Evolutionary conservation across 2,888 invertebrate species (phyloP).

Genomic region (Rugalucina vietnamica): DNA sequence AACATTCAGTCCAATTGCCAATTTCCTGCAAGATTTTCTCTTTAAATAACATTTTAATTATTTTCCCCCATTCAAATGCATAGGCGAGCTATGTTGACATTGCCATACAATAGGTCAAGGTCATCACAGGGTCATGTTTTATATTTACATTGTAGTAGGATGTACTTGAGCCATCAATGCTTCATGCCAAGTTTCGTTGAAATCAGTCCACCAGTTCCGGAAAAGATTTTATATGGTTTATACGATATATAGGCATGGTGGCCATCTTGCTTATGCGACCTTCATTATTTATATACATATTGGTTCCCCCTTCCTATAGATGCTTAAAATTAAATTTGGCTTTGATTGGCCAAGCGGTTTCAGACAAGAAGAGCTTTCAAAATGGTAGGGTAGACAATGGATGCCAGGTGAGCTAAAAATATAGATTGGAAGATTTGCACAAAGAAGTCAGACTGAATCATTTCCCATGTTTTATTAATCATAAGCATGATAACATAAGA

Average conservation of each 20-base stretch:
- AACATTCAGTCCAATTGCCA: too few relatives aligned
- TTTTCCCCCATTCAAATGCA: too few relatives aligned
- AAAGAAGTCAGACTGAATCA: neutral
- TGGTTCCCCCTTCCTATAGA: neutral
- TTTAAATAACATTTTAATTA: too few relatives aligned
- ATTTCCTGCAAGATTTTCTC: too few relatives aligned
- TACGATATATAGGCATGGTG: neutral
- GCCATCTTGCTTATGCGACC: neutral
- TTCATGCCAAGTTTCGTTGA: too few relatives aligned
- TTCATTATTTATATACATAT: neutral
- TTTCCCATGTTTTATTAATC: neutral
- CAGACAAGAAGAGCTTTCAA: neutral
- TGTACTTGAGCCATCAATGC: too few relatives aligned
- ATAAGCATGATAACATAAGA: slow-evolving; percentile 8
- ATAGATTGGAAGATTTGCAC: too few relatives aligned
- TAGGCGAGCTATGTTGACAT: too few relatives aligned
- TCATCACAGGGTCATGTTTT: too few relatives aligned
- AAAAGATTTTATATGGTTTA: neutral
- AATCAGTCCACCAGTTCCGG: too few relatives aligned
- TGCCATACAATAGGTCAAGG: too few relatives aligned
- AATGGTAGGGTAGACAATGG: neutral
- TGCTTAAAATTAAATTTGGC: neutral
- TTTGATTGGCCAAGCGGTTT: neutral
- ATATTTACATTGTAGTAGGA: too few relatives aligned
- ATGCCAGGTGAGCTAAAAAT: neutral